Conservation (phyloP, 2,797 vertebrate genomes). For the Platalea minor region DNA sequence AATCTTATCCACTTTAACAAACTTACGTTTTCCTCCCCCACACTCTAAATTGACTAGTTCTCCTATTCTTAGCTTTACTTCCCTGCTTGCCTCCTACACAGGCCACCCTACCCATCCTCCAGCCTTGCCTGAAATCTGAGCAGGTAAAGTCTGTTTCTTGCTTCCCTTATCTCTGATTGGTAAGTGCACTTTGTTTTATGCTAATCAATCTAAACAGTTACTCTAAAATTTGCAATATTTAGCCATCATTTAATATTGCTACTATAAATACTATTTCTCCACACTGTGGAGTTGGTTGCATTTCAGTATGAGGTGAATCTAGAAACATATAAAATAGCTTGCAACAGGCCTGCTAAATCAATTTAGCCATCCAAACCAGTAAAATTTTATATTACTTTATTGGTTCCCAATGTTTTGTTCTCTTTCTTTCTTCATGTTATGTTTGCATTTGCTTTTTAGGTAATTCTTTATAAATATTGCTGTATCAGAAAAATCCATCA, state of each 20-base stretch:
- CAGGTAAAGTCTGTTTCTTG: background rate
- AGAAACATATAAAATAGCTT: background rate
- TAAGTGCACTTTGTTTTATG: conserved; percentile 6
- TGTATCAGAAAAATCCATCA: background rate
- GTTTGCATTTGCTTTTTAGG: background rate
- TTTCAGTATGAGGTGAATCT: background rate
- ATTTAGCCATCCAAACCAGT: background rate
- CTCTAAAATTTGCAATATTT: background rate
- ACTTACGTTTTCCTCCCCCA: background rate
- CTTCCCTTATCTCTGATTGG: background rate
- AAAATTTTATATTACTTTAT: background rate
- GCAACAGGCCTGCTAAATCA: background rate
- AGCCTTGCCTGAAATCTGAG: background rate
- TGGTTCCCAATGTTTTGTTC: background rate
- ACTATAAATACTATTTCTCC: background rate
- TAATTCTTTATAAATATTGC: background rate
- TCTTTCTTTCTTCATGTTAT: background rate
- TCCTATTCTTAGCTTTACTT: background rate
- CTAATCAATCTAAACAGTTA: background rate
- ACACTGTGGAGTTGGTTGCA: background rate
- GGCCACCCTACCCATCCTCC: background rate
- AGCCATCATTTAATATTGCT: background rate
- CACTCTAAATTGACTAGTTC: background rate
- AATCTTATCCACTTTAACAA: background rate
- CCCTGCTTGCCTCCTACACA: background rate